Evolutionary conservation across 2,888 invertebrate species (phyloP), one percentile per base, ranked within the genome.

Genomic region (Poecilus cupreus): DNA sequence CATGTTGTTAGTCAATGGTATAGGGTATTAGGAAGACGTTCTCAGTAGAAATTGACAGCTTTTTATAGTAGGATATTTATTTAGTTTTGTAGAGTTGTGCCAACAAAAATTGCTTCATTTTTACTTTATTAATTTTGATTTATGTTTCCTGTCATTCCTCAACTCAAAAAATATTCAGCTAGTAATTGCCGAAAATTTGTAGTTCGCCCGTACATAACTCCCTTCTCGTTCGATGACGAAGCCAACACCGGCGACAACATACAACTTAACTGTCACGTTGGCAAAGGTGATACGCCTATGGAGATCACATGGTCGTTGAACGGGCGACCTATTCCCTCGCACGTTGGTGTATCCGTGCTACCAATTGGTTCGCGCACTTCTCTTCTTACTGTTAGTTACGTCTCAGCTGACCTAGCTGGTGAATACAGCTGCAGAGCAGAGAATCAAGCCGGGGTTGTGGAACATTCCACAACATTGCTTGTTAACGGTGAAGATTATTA

Each of bases 1-100:
- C 80, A 91, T 91, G 43, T 91, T 94, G 87, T 90, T 92, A 87
- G 93, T 94, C 85, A 94, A 94, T 87, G 94, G 94, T 93, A 54
- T n/a, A n/a, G n/a, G n/a, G n/a, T n/a, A n/a, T n/a, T n/a, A n/a
- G 18, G 20, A 51, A 8, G 54, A 54, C 0, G 4, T 22, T 22
- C 16, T 13, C 10, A 18, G 24, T 92, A 89, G 64, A 32, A 22
- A n/a, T 46, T 74, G 13, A 46, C 3, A 8, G 72, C 49, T 74
- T 64, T 13, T 64, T 64, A 16, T 37, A 16, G 11, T 49, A 18
- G 26, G 22, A 68, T 18, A 68, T 43, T 68, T 16, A 3, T 37
- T 68, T n/a, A 6, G 24, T 60, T 60, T 72, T 72, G 46, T 60
- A 24, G 22, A 60, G 60, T 68, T 37, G 46, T 32, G 46, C 8